Conservation (phyloP, 2,113 vertebrate species). For the Carlito syrichta region DNA sequence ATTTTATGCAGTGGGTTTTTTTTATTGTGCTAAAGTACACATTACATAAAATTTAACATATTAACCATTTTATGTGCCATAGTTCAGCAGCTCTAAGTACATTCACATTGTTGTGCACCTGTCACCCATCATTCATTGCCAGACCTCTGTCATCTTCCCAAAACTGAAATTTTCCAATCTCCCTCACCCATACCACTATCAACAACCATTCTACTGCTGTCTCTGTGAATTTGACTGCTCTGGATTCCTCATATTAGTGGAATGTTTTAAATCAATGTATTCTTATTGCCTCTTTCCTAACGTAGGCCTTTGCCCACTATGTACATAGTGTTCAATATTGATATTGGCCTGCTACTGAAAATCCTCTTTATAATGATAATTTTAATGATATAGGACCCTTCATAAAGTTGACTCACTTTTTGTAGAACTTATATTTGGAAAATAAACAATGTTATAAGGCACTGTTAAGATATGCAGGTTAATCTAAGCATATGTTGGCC, state of each 20-base stretch:
- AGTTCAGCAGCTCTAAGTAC: neutral
- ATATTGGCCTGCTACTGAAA: neutral
- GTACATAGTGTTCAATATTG: neutral
- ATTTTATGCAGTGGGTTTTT: neutral
- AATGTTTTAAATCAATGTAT: neutral
- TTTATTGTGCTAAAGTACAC: neutral
- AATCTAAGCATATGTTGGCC: neutral
- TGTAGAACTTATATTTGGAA: slow-evolving; percentile 6
- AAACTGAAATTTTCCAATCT: neutral
- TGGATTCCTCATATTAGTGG: neutral
- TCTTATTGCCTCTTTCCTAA: neutral
- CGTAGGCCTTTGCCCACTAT: neutral
- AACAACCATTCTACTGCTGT: neutral
- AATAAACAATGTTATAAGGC: neutral
- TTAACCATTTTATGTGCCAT: neutral
- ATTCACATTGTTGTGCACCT: neutral
- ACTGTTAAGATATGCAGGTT: neutral
- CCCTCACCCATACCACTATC: neutral
- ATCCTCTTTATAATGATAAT: neutral
- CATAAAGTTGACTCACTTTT: neutral
- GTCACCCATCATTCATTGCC: neutral
- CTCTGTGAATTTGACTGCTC: neutral
- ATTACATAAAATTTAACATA: neutral
- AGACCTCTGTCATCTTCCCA: neutral
- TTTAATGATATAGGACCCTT: neutral